phyloP scores from a whole-genome alignment of 2,113 vertebrate genomes.

The Trematocara marginatum region DNA sequence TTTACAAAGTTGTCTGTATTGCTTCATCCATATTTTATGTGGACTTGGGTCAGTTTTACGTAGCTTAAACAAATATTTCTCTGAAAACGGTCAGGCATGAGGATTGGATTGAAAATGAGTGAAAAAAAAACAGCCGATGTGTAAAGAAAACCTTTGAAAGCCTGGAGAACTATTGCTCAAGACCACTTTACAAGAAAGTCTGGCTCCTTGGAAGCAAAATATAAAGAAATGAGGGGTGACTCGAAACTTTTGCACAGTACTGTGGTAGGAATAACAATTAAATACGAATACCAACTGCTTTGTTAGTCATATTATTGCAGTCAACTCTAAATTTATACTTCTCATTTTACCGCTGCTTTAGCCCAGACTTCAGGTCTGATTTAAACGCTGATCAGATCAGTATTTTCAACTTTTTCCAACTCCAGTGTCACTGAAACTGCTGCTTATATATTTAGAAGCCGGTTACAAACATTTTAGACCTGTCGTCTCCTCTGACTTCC shows the following conservation, averaged over 20 bases:
- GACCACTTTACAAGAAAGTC: neutral
- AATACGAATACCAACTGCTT: neutral
- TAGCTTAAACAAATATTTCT: neutral
- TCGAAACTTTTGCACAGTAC: neutral
- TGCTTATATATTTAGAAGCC: neutral
- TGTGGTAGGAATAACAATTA: neutral
- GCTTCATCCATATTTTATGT: neutral
- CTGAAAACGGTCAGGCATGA: neutral
- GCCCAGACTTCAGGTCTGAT: neutral
- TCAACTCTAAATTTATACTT: neutral
- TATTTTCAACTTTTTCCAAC: neutral
- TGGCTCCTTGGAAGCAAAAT: neutral
- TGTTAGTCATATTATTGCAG: neutral
- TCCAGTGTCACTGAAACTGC: neutral
- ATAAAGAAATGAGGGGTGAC: neutral
- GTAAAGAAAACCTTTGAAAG: neutral
- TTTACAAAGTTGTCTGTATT: neutral
- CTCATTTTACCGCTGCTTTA: neutral
- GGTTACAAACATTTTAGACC: neutral
- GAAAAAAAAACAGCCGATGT: neutral
- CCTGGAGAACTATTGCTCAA: neutral
- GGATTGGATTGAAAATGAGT: neutral
- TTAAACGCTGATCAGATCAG: neutral
- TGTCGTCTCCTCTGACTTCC: neutral
- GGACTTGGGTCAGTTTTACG: neutral